These are phyloP conservation scores for Gasterosteus aculeatus DNA, from an alignment of 2,113 vertebrate genomes.

Conservation along the genomic window DNA sequence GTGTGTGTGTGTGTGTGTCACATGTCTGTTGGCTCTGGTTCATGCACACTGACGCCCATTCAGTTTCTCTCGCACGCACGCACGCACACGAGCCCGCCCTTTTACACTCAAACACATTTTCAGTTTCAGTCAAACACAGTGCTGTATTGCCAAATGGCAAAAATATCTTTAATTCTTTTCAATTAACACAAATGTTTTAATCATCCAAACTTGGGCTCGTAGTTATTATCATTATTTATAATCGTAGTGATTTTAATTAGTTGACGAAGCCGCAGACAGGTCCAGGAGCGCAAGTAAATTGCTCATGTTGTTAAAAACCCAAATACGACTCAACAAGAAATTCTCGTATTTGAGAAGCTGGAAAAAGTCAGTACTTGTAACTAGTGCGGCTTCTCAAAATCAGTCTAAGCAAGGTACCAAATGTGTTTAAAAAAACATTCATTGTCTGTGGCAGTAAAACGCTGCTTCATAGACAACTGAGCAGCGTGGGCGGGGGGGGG, in stretches of 20 bases:
- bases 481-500: not conserved
- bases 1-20: conserved; percentile 21
- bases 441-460: conserved; percentile 28
- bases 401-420: not conserved
- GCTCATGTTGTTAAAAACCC: not conserved
- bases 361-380: not conserved
- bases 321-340: not conserved
- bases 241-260: not conserved
- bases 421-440: conserved; percentile 20
- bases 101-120: not conserved
- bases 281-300: not conserved
- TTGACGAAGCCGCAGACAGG: not conserved
- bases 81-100: not conserved
- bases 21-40: conserved; percentile 12
- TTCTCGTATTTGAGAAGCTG: not conserved
- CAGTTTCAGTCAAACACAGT: not conserved
- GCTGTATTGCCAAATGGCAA: not conserved
- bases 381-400: not conserved
- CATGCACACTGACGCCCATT: conserved; percentile 35
- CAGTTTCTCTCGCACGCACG: no score
- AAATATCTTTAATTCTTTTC: not conserved
- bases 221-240: not conserved
- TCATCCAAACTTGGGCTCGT: not conserved
- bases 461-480: conserved; percentile 11
- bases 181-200: not conserved